Conservation (phyloP, 2,888 invertebrate species). For the Autographa pulchrina region DNA sequence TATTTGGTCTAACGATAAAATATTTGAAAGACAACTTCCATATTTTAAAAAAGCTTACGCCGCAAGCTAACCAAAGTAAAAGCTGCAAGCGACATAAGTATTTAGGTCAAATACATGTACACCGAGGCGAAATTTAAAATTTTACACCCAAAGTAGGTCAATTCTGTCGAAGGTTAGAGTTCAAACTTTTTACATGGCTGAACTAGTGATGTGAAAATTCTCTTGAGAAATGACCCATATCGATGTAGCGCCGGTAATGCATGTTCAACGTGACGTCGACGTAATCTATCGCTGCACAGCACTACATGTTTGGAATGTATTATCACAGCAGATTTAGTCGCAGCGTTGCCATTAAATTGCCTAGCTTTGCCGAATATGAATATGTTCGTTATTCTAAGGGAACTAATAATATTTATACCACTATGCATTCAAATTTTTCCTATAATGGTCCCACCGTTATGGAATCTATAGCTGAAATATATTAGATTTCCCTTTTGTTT, state of each 20-base stretch:
- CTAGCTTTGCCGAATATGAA: not conserved
- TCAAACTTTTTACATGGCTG: not conserved
- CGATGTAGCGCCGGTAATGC: not conserved
- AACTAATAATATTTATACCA: not conserved
- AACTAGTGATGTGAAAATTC: not conserved
- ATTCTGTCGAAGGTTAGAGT: slow-evolving; percentile 1
- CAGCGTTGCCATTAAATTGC: not conserved
- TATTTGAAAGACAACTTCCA: not conserved
- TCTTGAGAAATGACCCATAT: slow-evolving; percentile 5
- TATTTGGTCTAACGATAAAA: not conserved
- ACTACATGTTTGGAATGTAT: not conserved
- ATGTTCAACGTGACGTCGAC: not conserved
- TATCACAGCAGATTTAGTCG: not conserved
- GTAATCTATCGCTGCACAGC: slow-evolving; percentile 1
- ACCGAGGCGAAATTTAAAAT: not conserved
- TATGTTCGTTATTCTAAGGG: too few species aligned
- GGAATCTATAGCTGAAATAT: too few species aligned
- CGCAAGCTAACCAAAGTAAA: not conserved
- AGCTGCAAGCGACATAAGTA: not conserved
- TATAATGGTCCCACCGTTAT: too few species aligned
- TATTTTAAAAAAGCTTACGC: not conserved
- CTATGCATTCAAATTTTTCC: not conserved
- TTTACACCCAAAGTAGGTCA: not conserved
- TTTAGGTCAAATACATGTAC: not conserved
- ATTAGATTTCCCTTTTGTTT: too few species aligned